These are phyloP conservation scores for Cheilinus undulatus DNA, from an alignment of 2,113 vertebrate genomes.

Conservation along the genomic window DNA sequence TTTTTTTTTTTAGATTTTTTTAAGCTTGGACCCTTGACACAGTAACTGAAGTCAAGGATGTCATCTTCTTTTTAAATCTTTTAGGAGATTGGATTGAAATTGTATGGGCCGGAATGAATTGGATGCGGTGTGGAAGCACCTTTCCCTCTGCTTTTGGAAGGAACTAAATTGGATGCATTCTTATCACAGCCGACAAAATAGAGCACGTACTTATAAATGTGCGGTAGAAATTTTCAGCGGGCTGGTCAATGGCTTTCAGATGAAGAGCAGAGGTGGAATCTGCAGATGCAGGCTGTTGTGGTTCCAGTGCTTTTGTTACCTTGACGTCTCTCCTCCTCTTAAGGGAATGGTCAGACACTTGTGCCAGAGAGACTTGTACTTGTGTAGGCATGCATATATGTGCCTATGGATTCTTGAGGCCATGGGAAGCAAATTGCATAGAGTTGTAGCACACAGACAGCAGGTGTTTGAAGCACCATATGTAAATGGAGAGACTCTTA, in stretches of 20 bases:
- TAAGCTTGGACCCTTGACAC: conserved; percentile 40
- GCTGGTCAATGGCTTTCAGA: conserved; percentile 15
- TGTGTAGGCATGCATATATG: background rate
- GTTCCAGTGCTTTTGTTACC: conserved; percentile 5
- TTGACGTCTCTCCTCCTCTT: background rate
- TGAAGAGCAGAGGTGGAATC: background rate
- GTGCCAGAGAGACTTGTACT: background rate
- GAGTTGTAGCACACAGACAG: background rate
- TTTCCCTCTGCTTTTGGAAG: conserved; percentile 21
- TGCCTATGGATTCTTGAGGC: background rate
- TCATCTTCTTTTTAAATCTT: conserved; percentile 53
- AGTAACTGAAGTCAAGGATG: conserved; percentile 49
- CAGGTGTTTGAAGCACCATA: conserved; percentile 9
- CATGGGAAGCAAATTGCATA: background rate
- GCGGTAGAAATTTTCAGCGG: background rate
- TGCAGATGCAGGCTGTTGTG: background rate
- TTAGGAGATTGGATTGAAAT: conserved; percentile 57
- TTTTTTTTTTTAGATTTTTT: too few relatives aligned
- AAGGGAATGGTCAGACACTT: background rate
- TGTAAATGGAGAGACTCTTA: conserved; percentile 9
- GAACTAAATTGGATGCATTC: conserved; percentile 48
- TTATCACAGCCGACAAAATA: conserved; percentile 45
- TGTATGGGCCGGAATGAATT: conserved; percentile 34
- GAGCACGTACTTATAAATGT: conserved; percentile 12
- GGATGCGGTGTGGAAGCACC: conserved; percentile 26